Evolutionary conservation across 2,797 vertebrate genomes (phyloP).

Genomic region (Clarias fuscus): DNA sequence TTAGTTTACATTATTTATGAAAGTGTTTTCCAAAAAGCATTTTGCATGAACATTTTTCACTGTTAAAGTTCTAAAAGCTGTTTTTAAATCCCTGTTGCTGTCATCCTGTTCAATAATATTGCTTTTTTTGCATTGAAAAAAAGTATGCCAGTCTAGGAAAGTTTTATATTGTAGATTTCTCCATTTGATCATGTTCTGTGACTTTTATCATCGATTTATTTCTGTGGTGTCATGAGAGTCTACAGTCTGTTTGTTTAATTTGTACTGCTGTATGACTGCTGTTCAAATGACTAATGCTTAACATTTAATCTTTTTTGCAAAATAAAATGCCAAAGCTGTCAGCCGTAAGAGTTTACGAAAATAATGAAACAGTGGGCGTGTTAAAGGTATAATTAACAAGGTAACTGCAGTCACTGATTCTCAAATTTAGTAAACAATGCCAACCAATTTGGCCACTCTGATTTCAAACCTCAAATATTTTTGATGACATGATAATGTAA

Average conservation of each 20-base stretch:
- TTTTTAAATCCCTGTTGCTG: background rate
- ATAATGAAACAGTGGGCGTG: slow-evolving; percentile 52
- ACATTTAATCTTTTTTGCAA: slow-evolving; percentile 40
- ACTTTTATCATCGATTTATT: background rate
- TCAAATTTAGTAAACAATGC: slow-evolving; percentile 72
- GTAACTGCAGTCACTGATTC: slow-evolving; percentile 68
- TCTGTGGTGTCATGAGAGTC: background rate
- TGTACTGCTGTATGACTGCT: background rate
- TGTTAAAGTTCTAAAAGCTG: background rate
- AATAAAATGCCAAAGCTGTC: slow-evolving; percentile 49
- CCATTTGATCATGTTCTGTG: background rate
- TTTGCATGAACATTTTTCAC: background rate
- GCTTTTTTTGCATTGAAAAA: background rate
- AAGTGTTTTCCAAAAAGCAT: background rate
- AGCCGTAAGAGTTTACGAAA: slow-evolving; percentile 61
- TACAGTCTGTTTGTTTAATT: slow-evolving; percentile 13
- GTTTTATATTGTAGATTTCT: background rate
- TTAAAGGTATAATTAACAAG: slow-evolving; percentile 73
- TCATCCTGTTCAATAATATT: background rate
- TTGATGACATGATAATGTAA: slow-evolving; percentile 68
- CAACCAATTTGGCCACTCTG: slow-evolving; percentile 66
- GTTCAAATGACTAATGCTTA: slow-evolving; percentile 2
- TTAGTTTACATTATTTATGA: slow-evolving; percentile 3
- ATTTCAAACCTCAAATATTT: slow-evolving; percentile 66
- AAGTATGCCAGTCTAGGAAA: background rate